Evolutionary conservation across 2,113 vertebrate species (phyloP), one percentile per base, ranked within the genome.

Genomic region (Neolamprologus sp.): DNA sequence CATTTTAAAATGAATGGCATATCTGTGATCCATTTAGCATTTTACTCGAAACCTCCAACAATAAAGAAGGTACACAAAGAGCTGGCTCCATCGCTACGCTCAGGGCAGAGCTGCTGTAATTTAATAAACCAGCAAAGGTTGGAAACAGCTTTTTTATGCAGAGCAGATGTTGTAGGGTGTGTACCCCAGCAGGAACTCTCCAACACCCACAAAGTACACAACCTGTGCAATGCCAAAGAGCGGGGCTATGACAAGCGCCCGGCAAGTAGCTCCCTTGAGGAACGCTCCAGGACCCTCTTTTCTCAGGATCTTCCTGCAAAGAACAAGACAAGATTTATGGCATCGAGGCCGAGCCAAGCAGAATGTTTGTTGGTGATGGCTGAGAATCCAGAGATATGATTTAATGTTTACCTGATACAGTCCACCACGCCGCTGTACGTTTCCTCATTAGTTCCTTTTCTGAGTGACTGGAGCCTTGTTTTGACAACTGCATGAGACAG

Each of bases 181-280:
- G 92, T 95, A 96, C 7, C 94, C 97, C 55, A 97, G 93, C 85
- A 97, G 47, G 57, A 95, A 94, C 87, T 97, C 97, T 85, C 97
- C 97, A 47, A 97, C 96, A 51, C 96, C 96, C 2, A 97, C 93
- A 87, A 96, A 96, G 89, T 97, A 97, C 82, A 97, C 89, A 37
- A 97, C 97, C 91, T 97, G 97, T 9, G 95, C 97, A 65, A 97
- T 97, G 28, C 97, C 97, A 82, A 97, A 97, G 79, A 97, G 96
- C 6, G 97, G 97, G 12, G 97, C 97, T 23, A 97, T 97, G 55
- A 97, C 96, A 54, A 97, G 90, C 1, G 97, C 97, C 84, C 97
- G 94, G 88, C 97, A 97, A 47, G 95, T 93, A 11, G 97, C 96
- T 3, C 97, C 97, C 71, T 97, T 97, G 31, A 97, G 91, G 88